These are phyloP conservation scores for Probosciger aterrimus DNA, from an alignment of 2,113 vertebrate genomes.

Conservation along the genomic window DNA sequence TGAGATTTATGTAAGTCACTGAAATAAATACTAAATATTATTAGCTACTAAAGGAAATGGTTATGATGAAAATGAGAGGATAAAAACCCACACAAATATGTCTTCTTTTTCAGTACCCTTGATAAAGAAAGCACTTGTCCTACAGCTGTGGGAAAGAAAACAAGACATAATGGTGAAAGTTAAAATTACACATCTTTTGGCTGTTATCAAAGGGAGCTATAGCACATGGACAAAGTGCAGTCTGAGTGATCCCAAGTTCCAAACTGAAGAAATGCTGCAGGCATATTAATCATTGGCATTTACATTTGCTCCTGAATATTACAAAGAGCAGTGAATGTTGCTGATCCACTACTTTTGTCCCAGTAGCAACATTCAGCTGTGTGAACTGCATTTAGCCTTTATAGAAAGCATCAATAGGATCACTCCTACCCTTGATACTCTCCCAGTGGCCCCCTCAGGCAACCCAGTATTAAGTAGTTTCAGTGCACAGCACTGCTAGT, in stretches of 20 bases:
- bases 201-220: constrained; percentile 3
- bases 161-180: background rate
- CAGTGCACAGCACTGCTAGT: background rate
- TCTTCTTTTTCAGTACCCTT: background rate
- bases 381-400: background rate
- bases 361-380: background rate
- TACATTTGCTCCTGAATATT: background rate
- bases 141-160: constrained; percentile 57
- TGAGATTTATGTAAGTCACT: constrained; percentile 38
- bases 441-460: background rate
- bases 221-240: constrained; percentile 10
- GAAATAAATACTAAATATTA: constrained; percentile 45
- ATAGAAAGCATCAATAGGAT: background rate
- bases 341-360: background rate
- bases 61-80: background rate
- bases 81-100: background rate
- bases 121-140: constrained; percentile 27
- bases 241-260: background rate
- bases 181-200: constrained; percentile 4
- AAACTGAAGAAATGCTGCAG: constrained; percentile 13
- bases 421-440: background rate
- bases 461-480: background rate
- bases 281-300: background rate
- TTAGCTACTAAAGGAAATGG: constrained; percentile 49
- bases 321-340: background rate